Percentiles rank a stretch among this genome's conserved stretches.
Conservation (phyloP, 2,888 invertebrate species). For the Zaprionus obscuricornis region DNA sequence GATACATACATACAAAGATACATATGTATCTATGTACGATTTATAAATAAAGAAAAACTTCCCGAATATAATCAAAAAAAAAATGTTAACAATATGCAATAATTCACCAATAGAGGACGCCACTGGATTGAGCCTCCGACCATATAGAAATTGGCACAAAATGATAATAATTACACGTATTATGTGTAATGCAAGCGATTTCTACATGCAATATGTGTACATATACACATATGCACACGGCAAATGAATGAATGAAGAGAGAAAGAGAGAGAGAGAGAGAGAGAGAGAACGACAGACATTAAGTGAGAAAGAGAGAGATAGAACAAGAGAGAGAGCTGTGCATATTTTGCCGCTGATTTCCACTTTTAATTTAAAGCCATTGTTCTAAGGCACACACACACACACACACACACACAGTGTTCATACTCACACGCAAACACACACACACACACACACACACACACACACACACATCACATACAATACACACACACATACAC, state of each 20-base stretch:
- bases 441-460: constrained; percentile 9
- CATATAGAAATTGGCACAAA: constrained; percentile 59
- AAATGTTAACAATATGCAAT: neutral
- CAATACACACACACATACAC: constrained; percentile 1
- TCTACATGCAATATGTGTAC: too few relatives aligned
- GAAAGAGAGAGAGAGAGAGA: neutral
- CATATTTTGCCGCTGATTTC: constrained; percentile 64
- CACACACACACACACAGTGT: constrained; percentile 6
- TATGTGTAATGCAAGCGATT: constrained; percentile 64
- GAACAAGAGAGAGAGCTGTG: constrained; percentile 10
- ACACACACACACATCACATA: constrained; percentile 1
- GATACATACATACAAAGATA: neutral
- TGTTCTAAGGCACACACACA: constrained; percentile 64
- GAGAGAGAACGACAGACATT: neutral
- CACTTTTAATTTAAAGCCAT: constrained; percentile 73
- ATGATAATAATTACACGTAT: constrained; percentile 78
- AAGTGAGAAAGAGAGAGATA: neutral
- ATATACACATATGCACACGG: too few relatives aligned
- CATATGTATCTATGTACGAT: neutral
- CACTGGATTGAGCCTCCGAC: constrained; percentile 26
- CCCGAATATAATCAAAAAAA: too few relatives aligned
- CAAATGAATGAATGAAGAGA: neutral
- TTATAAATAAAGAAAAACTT: too few relatives aligned
- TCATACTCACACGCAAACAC: constrained; percentile 8
- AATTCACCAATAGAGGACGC: constrained; percentile 18